Percentiles rank a stretch among this genome's conserved stretches.
Evolutionary conservation across 1,140 invertebrate species (phyloP).

Genomic region (Nomia melanderi): DNA sequence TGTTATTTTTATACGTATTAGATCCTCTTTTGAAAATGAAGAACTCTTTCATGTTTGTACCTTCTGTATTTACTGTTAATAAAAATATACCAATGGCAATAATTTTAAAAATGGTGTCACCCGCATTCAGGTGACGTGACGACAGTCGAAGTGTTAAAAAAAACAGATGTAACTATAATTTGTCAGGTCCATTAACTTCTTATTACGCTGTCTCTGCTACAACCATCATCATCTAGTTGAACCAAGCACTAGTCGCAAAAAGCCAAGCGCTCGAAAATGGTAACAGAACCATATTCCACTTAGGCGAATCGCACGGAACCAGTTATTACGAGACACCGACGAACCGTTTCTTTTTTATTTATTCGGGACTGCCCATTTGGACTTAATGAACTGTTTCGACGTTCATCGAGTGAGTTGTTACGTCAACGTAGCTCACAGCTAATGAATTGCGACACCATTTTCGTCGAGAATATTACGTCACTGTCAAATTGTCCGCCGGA

Average conservation of each 20-base stretch:
- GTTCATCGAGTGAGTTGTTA: not conserved
- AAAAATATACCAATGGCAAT: too few relatives aligned
- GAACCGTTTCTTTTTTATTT: constrained; percentile 27
- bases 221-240: not conserved
- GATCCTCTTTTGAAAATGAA: too few relatives aligned
- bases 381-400: constrained; percentile 16
- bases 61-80: too few relatives aligned
- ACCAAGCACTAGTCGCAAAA: not conserved
- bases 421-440: not conserved
- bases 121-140: too few relatives aligned
- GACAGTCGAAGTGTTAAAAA: too few relatives aligned
- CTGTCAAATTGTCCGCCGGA: not conserved
- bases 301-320: not conserved
- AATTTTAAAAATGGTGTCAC: too few relatives aligned
- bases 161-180: too few relatives aligned
- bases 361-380: not conserved
- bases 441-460: constrained; percentile 5
- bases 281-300: constrained; percentile 3
- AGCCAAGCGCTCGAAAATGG: not conserved
- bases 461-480: not conserved
- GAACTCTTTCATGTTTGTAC: too few relatives aligned
- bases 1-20: too few relatives aligned
- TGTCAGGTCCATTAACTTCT: not conserved
- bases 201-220: not conserved
- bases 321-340: constrained; percentile 13